A percentile compares a stretch with the other conserved stretches of the same genome.
These are phyloP conservation scores for Terrapene triunguis DNA, from an alignment of 2,113 vertebrate genomes.

Conservation along the genomic window DNA sequence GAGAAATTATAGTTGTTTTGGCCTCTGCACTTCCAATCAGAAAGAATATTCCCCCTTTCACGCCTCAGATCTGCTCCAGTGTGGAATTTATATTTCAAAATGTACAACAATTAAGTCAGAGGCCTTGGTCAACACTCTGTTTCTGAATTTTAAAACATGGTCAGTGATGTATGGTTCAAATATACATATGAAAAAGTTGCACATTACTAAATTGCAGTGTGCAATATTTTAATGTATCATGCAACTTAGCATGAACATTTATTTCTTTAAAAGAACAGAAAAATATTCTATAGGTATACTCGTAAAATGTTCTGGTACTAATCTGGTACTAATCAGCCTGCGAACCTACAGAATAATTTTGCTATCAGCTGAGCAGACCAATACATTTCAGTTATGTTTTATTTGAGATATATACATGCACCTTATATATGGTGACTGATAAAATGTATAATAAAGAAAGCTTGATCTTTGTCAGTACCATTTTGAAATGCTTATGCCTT, in stretches of 20 bases:
- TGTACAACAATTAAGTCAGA: slow-evolving; percentile 1
- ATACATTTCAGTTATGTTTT: slow-evolving; percentile 31
- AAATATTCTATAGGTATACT: slow-evolving; percentile 42
- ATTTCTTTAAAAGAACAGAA: slow-evolving; percentile 52
- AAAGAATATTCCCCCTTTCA: slow-evolving; percentile 36
- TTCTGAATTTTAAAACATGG: slow-evolving; percentile 48
- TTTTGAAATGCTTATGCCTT: background rate
- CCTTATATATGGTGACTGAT: background rate
- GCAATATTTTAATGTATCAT: slow-evolving; percentile 78
- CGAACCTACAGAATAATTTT: background rate
- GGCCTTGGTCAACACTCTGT: slow-evolving; percentile 36
- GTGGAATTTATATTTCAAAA: slow-evolving; percentile 45
- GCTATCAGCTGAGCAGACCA: slow-evolving; percentile 13
- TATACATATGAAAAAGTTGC: slow-evolving; percentile 28
- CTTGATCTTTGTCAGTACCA: background rate
- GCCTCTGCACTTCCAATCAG: slow-evolving; percentile 50
- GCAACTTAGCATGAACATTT: slow-evolving; percentile 57
- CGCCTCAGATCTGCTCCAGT: slow-evolving; percentile 18
- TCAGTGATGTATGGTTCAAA: slow-evolving; percentile 65
- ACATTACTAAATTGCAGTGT: slow-evolving; percentile 53
- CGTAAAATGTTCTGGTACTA: slow-evolving; percentile 3
- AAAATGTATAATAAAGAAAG: background rate
- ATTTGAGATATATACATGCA: background rate
- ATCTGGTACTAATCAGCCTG: slow-evolving; percentile 36
- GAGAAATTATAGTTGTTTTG: slow-evolving; percentile 47